Base-by-base conservation (phyloP, 2,797 vertebrate species). In the Emydoidea blandingii region DNA sequence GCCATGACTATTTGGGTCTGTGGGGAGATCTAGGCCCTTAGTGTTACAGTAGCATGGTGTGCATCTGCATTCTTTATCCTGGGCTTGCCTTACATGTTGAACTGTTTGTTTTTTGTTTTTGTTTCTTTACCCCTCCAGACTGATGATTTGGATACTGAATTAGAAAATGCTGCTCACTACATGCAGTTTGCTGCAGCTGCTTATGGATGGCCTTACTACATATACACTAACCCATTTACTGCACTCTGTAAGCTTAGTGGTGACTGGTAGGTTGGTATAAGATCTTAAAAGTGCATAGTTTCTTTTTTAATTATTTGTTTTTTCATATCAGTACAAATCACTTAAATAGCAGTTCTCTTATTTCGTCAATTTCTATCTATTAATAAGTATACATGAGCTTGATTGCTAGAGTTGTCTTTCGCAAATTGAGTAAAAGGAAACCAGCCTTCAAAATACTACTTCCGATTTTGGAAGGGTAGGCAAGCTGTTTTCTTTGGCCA, bases 171-270 rank as follows among this genome's bases (percentile, higher is more conserved):
- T 1, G 98, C 98, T 53, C 99, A 99, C 96, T 99, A 98, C 47
- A 99, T 99, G 99, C 98, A 97, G 85, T 99, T 99, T 94, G 99
- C 99, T 21, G 99, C 98, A 0, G 99, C 99, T 23, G 99, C 99
- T 3, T 99, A 99, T 0, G 99, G 99, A 16, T 99, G 99, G 99
- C 99, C 99, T 0, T 95, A 99, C 92, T 99, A 99, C 50, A 8
- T 99, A 31, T 99, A 99, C 96, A 98, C 98, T 83, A 99, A 99
- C 97, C 99, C 98, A 0, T 93, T 99, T 5, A 99, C 99, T 0
- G 99, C 98, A 1, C 97, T 99, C 47, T 99, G 99, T 98, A 99
- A 98, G 86, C 98, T 99, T 79, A 98, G 98, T 14, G 96, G 99
- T 56, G 99, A 99, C 98, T 99, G 99, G 99, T 99, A 98, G 92